Conservation (phyloP, 2,797 vertebrate genomes). For the Centroberyx gerrardi region DNA sequence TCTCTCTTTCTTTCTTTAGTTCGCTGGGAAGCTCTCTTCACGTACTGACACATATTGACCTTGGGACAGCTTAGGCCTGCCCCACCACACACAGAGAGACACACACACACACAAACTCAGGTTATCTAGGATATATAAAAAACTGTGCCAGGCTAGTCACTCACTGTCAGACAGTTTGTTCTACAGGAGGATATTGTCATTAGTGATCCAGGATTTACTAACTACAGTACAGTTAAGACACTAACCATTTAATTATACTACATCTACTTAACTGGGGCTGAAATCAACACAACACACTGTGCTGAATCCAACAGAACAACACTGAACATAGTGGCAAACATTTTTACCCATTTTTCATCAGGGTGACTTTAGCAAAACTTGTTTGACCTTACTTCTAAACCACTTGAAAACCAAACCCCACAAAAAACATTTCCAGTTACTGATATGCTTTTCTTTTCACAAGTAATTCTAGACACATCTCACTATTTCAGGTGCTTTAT, state of each 20-base stretch:
- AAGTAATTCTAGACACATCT: constrained; percentile 10
- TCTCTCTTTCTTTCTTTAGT: constrained; percentile 52
- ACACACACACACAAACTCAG: background rate
- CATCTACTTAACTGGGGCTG: background rate
- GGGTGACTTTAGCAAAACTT: background rate
- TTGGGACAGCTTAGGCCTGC: constrained; percentile 18
- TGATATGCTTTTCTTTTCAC: constrained; percentile 36
- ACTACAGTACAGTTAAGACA: background rate
- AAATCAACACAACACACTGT: background rate
- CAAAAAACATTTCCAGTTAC: background rate
- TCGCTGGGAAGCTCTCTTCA: constrained; percentile 25
- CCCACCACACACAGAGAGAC: background rate
- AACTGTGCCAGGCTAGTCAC: background rate
- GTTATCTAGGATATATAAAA: constrained; percentile 3
- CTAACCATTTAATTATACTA: background rate
- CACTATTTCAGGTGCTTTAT: constrained; percentile 24
- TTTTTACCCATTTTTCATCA: background rate
- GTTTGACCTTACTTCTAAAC: background rate
- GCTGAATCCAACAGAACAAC: too few species aligned
- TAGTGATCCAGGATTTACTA: background rate
- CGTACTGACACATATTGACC: constrained; percentile 47
- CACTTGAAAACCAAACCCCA: constrained; percentile 9
- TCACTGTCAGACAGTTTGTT: constrained; percentile 13
- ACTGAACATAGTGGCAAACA: background rate
- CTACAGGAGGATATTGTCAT: background rate